Conservation (phyloP, 2,888 invertebrate species). For the Aphidoletes aphidimyza region DNA sequence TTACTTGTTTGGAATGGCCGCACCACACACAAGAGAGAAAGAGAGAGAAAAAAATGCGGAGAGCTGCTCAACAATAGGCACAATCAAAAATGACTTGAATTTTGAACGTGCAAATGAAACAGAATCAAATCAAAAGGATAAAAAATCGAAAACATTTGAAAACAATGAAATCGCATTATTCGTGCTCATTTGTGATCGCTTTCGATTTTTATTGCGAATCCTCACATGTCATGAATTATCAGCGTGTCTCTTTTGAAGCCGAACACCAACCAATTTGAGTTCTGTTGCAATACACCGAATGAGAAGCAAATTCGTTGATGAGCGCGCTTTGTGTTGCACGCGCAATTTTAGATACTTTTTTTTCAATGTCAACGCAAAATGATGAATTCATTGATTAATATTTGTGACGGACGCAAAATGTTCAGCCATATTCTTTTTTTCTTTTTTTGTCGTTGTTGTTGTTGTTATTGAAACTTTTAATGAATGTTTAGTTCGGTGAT, state of each 20-base stretch:
- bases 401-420: conserved; percentile 52
- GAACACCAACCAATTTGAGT: not conserved
- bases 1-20: not conserved
- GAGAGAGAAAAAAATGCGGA: not conserved
- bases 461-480: no score
- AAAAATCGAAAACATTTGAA: conserved; percentile 17
- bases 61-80: not conserved
- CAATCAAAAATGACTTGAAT: conserved; percentile 27
- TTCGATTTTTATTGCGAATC: conserved; percentile 22
- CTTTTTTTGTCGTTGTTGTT: not conserved
- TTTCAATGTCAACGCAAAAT: conserved; percentile 49
- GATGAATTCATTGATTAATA: conserved; percentile 52
- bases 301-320: not conserved
- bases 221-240: not conserved
- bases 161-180: conserved; percentile 49
- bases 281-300: not conserved
- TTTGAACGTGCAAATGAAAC: conserved; percentile 2
- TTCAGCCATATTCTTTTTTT: conserved; percentile 43
- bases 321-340: no score
- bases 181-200: conserved; percentile 19
- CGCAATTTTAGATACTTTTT: no score
- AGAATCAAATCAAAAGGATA: not conserved
- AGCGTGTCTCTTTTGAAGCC: not conserved
- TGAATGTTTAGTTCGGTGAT: conserved; percentile 37
- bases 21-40: not conserved